Evolutionary conservation across 2,113 vertebrate genomes (phyloP), one percentile per base, ranked within the genome.

Genomic region (Tapirus terrestris): DNA sequence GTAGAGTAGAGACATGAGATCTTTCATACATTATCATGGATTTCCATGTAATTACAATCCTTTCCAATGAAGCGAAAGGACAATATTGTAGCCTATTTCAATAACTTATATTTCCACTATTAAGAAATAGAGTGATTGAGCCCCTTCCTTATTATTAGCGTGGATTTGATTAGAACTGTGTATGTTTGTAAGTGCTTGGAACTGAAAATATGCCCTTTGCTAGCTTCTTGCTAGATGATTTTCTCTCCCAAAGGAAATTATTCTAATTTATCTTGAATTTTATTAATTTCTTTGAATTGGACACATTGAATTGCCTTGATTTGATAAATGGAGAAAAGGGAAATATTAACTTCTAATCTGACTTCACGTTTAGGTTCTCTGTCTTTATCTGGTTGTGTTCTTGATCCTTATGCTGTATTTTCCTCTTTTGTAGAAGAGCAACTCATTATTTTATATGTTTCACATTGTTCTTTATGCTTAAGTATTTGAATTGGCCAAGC

Each of bases 1-100:
- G 67, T 17, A 63, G 96, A 90, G 96, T 70, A 96, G 96, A 68
- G n/a, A 75, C 67, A 73, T 45, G 45, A 96, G 73, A 93, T 98
- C 97, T 98, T 98, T 97, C 97, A 97, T 97, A 97, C 96, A 98
- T 98, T 98, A 96, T 97, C 98, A 97, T 96, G 81, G 97, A 98
- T 98, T 98, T 97, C 83, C 96, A 88, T 95, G 97, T 98, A 98
- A 98, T 99, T 98, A 98, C 88, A 91, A 58, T 96, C 80, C 89
- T 98, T 98, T 98, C 95, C 91, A 97, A 81, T 96, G 94, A 82
- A 96, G 82, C 8, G 29, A 86, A 95, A 98, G 85, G 67, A 39
- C 98, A 97, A 97, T 94, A 75, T 60, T 82, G n/a, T 96, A 97
- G 80, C 45, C 73, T 92, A 67, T 90, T 98, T 96, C 96, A 82